Evolutionary conservation across 2,888 invertebrate genomes (phyloP).

Genomic region (Polydrusus tereticollis): DNA sequence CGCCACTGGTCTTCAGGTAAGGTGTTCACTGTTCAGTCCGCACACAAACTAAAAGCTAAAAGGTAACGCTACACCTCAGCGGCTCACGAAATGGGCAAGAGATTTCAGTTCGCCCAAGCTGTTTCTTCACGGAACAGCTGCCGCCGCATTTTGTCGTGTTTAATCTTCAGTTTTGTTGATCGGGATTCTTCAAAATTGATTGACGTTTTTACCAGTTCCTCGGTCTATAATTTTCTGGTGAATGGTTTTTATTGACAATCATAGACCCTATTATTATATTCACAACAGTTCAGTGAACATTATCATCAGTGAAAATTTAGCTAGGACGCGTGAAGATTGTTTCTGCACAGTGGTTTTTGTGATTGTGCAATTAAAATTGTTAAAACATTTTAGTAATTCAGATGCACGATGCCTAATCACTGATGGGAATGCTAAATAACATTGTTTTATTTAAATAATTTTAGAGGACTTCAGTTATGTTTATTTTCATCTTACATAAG

Average conservation of each 20-base stretch:
- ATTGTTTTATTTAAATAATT: too few relatives aligned
- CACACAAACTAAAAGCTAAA: conserved; percentile 42
- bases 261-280: conserved; percentile 24
- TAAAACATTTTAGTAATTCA: too few relatives aligned
- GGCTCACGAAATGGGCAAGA: conserved; percentile 44
- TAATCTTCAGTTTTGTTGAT: conserved; percentile 22
- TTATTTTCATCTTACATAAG: neutral
- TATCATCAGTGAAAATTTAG: neutral
- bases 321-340: neutral
- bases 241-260: conserved; percentile 5
- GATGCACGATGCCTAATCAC: too few relatives aligned
- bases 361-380: neutral
- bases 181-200: conserved; percentile 14
- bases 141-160: neutral
- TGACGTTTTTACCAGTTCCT: conserved; percentile 21
- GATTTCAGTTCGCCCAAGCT: conserved; percentile 38
- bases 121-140: conserved; percentile 40
- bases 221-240: conserved; percentile 27
- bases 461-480: neutral
- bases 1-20: conserved; percentile 51
- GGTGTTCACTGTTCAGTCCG: conserved; percentile 52
- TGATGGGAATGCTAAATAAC: too few relatives aligned
- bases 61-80: conserved; percentile 42
- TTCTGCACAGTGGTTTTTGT: neutral
- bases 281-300: conserved; percentile 1